A percentile compares a stretch with the other conserved stretches of the same genome.
Conservation (phyloP, 1,140 invertebrate genomes). For the Trichonephila clavipes region DNA sequence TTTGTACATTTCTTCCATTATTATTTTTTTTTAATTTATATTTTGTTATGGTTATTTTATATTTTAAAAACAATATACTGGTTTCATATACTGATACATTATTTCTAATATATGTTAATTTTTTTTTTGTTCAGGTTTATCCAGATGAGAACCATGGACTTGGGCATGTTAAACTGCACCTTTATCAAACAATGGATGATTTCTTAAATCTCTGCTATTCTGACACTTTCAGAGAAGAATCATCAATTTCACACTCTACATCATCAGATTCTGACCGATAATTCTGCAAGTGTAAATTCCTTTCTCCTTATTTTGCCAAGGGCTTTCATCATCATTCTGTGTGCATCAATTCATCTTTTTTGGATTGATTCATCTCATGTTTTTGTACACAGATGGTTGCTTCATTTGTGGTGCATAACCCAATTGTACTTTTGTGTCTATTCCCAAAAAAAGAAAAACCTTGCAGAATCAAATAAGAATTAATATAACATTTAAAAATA, state of each 20-base stretch:
- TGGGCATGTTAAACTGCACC: slow-evolving; percentile 70
- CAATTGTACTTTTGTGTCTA: background rate
- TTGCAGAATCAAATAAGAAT: background rate
- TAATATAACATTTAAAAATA: background rate
- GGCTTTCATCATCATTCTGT: slow-evolving; percentile 22
- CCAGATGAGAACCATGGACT: slow-evolving; percentile 76
- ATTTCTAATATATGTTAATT: no score
- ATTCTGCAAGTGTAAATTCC: background rate
- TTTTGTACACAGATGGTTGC: background rate
- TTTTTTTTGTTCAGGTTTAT: slow-evolving; percentile 71
- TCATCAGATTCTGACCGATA: slow-evolving; percentile 67
- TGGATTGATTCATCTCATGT: background rate
- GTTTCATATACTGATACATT: no score
- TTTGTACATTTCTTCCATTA: background rate
- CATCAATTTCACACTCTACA: slow-evolving; percentile 12
- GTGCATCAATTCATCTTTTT: background rate
- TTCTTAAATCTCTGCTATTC: slow-evolving; percentile 77
- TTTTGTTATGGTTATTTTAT: background rate
- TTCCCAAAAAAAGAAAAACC: background rate
- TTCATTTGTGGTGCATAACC: slow-evolving; percentile 20
- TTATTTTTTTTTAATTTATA: background rate
- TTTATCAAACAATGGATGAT: slow-evolving; percentile 77
- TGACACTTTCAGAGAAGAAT: slow-evolving; percentile 58
- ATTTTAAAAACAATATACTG: no score
- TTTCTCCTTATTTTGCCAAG: background rate